Evolutionary conservation across 2,797 vertebrate species (phyloP).

Genomic region (Amblyraja radiata): DNA sequence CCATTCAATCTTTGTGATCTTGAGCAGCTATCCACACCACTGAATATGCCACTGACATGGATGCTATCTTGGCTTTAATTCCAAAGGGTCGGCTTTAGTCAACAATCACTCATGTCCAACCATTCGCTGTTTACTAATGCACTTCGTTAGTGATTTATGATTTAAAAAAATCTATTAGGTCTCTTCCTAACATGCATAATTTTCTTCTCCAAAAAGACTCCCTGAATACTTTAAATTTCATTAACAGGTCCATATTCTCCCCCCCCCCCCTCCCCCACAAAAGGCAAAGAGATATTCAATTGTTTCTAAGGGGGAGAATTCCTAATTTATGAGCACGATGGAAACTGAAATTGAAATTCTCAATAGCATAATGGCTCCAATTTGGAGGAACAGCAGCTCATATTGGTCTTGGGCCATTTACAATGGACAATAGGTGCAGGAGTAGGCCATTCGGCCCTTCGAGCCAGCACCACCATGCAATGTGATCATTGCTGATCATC

Average conservation of each 20-base stretch:
- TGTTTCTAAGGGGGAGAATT: neutral
- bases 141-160: too few relatives aligned
- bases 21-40: neutral
- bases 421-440: too few relatives aligned
- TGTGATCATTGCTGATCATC: too few relatives aligned
- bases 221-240: neutral
- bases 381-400: too few relatives aligned
- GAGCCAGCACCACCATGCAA: too few relatives aligned
- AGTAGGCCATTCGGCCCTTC: too few relatives aligned
- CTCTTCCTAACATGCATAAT: neutral
- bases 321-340: neutral
- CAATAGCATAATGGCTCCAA: too few relatives aligned
- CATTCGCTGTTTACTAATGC: too few relatives aligned
- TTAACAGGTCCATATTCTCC: neutral
- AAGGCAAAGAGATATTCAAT: too few relatives aligned
- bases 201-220: neutral
- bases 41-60: neutral
- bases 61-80: neutral
- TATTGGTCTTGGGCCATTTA: too few relatives aligned
- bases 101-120: neutral
- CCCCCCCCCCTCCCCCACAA: too few relatives aligned
- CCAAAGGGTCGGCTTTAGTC: neutral
- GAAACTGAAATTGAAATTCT: too few relatives aligned
- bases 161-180: neutral
- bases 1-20: neutral